Conservation (phyloP, 2,888 invertebrate species). For the Alsophila aescularia region DNA sequence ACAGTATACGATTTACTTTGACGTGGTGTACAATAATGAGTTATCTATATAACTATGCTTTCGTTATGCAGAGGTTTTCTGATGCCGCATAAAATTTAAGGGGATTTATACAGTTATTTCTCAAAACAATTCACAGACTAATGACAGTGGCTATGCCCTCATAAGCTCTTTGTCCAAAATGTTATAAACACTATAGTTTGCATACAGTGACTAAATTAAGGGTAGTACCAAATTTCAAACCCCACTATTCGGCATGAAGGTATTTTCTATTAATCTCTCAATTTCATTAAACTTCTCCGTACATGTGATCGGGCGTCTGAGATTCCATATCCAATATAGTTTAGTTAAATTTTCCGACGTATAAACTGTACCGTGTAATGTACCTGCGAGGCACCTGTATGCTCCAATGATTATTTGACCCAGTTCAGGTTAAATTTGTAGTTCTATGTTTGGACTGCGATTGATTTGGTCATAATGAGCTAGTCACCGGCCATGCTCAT, state of each 20-base stretch:
- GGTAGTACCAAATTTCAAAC: background rate
- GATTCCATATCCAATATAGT: constrained; percentile 17
- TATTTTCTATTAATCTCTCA: background rate
- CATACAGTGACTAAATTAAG: background rate
- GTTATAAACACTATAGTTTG: background rate
- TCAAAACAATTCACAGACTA: no score
- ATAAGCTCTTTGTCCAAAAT: background rate
- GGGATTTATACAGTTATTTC: no score
- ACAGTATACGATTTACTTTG: no score
- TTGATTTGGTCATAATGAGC: background rate
- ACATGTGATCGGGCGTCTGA: constrained; percentile 7
- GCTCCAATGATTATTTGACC: constrained; percentile 25
- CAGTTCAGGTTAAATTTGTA: constrained; percentile 16
- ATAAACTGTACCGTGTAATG: constrained; percentile 1
- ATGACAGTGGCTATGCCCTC: background rate
- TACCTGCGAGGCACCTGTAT: constrained; percentile 13
- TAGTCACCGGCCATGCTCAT: no score
- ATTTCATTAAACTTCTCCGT: constrained; percentile 7
- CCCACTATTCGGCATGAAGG: background rate
- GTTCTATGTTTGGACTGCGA: background rate
- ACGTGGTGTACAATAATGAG: no score
- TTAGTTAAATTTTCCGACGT: constrained; percentile 13
- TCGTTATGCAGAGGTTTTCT: no score
- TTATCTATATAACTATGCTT: no score
- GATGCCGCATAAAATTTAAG: no score